Evolutionary conservation across 2,888 invertebrate genomes (phyloP), one percentile per base, ranked within the genome.

Genomic region (Pecten maximus): DNA sequence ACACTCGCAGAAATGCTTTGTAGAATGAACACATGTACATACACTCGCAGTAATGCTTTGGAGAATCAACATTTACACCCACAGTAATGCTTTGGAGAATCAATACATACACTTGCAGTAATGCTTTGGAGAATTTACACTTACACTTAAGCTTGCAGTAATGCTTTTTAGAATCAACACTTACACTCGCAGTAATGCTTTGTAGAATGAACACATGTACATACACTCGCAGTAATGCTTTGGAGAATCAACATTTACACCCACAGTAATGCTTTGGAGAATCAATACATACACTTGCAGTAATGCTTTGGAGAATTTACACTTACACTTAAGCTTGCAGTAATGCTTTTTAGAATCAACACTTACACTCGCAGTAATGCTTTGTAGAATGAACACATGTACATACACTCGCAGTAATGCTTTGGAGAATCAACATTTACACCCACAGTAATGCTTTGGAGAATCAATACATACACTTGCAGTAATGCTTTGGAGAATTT

Each of bases 401-500:
- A 44, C 44, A 8, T 44, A 44, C 44, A 44, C 44, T 44, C 44
- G 44, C 44, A 44, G 44, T 44, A 44, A 44, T 44, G 44, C 44
- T 44, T 44, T 44, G 44, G 4, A 44, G 44, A 44, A 44, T 44
- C 12, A 44, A 44, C 44, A 44, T 12, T 44, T 44, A 44, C 44
- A 44, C 44, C 12, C 44, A 44, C 44, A 44, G 44, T 40, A 3
- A 40, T 23, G n/a, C 16, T 23, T 23, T n/a, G 28, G 48, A 8
- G 39, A 16, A 3, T 40, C 0, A 40, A 40, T 90, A 97, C 97
- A 97, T 95, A 97, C 97, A 99, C 98, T 91, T 99, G 97, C 92
- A 99, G 97, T 92, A 99, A 97, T 39, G 99, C 98, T 97, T 99
- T 99, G 97, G 99, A 99, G 97, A 99, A 98, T 39, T 44, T 8